Percentiles rank a stretch among this genome's conserved stretches.
These are phyloP conservation scores for Prunella himalayana DNA, from an alignment of 2,113 vertebrate species.

Conservation along the genomic window DNA sequence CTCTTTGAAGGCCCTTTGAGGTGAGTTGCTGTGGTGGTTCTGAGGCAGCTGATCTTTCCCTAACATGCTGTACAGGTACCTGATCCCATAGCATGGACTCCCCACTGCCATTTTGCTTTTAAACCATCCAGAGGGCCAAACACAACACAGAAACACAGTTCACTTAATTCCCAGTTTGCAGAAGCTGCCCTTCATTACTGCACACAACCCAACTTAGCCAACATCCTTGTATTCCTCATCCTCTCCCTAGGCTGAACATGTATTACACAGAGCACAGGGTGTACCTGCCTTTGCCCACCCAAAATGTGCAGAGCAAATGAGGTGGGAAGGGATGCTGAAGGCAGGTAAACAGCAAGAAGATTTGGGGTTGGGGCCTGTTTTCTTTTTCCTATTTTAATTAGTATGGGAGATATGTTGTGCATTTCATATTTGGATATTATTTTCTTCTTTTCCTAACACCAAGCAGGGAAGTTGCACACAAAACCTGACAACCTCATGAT, in stretches of 20 bases:
- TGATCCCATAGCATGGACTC: not conserved
- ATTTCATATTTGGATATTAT: not conserved
- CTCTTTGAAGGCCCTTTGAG: not conserved
- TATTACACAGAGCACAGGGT: fast-evolving
- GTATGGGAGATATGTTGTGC: not conserved
- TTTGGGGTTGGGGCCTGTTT: not conserved
- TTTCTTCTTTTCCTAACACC: not conserved
- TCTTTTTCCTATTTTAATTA: not conserved
- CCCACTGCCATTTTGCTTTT: not conserved
- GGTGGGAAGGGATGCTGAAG: not conserved
- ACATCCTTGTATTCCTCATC: not conserved
- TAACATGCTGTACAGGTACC: not conserved
- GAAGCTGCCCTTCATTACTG: not conserved
- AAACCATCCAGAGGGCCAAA: not conserved
- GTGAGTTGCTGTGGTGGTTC: not conserved
- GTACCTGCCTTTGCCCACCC: not conserved
- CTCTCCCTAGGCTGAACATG: not conserved
- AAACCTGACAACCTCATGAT: not conserved
- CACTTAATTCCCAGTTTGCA: not conserved
- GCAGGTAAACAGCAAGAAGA: not conserved
- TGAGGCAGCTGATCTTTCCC: not conserved
- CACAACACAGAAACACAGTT: not conserved
- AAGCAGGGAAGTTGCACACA: not conserved
- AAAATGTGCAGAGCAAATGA: not conserved
- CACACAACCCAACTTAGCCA: not conserved